These are phyloP conservation scores for Chalcosyrphus nemorum DNA, from an alignment of 2,888 invertebrate species.

Conservation along the genomic window DNA sequence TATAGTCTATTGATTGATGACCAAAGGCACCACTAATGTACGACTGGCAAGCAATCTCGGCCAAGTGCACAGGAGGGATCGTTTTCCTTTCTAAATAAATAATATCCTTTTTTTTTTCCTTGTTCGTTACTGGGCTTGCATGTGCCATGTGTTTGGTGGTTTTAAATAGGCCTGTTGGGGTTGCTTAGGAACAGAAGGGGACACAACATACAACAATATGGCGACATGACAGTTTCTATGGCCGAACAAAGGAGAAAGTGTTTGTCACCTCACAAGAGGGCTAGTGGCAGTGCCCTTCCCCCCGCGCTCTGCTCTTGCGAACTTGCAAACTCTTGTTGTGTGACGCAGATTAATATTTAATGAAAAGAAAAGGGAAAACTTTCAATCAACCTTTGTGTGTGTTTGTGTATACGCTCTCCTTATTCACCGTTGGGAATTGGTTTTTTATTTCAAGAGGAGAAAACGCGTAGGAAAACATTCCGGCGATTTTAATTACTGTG, in stretches of 20 bases:
- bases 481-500: constrained; percentile 9
- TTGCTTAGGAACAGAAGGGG: constrained; percentile 50
- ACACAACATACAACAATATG: constrained; percentile 40
- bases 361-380: constrained; percentile 22
- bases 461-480: constrained; percentile 16
- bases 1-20: constrained; percentile 50
- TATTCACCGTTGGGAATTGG: constrained; percentile 9
- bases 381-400: constrained; percentile 6
- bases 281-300: background rate
- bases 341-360: constrained; percentile 31
- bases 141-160: constrained; percentile 25
- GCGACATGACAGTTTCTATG: background rate
- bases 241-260: constrained; percentile 25
- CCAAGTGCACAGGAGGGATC: constrained; percentile 52
- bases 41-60: constrained; percentile 21
- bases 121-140: constrained; percentile 42
- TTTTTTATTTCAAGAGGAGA: constrained; percentile 15
- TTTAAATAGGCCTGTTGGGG: constrained; percentile 40
- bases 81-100: constrained; percentile 29
- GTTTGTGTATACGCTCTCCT: background rate
- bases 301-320: background rate
- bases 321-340: constrained; percentile 17
- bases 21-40: background rate
- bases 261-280: constrained; percentile 44
- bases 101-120: background rate